A percentile compares a stretch with the other conserved stretches of the same genome.
Evolutionary conservation across 2,888 invertebrate species (phyloP).

Genomic region (Blastobasis adustella): DNA sequence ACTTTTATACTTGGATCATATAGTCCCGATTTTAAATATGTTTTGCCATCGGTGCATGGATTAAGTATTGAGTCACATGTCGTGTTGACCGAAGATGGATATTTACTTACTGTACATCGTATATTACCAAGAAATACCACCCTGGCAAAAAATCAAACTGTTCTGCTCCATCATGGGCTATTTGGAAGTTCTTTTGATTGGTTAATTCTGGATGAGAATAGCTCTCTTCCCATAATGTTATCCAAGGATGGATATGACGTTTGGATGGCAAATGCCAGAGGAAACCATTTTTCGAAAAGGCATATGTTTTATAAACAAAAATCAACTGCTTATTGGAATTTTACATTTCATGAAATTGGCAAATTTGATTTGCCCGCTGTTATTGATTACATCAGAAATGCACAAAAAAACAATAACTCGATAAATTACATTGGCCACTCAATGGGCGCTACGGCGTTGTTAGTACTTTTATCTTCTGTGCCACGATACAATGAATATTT

Average conservation of each 20-base stretch:
- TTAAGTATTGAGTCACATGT: constrained; percentile 40
- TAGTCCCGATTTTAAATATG: background rate
- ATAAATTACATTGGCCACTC: constrained; percentile 54
- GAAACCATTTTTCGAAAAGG: constrained; percentile 49
- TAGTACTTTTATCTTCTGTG: constrained; percentile 39
- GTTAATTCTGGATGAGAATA: constrained; percentile 45
- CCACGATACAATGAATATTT: constrained; percentile 42
- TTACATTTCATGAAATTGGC: constrained; percentile 55
- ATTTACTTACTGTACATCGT: constrained; percentile 45
- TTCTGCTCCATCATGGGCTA: constrained; percentile 51
- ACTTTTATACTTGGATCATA: too few relatives aligned
- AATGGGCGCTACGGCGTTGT: constrained; percentile 49
- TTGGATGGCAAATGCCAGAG: constrained; percentile 74
- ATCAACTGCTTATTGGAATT: constrained; percentile 40
- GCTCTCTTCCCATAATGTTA: constrained; percentile 60
- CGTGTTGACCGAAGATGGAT: constrained; percentile 45
- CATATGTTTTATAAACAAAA: constrained; percentile 29
- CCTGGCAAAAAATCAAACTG: constrained; percentile 22
- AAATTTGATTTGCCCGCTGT: constrained; percentile 43
- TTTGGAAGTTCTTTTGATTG: constrained; percentile 58
- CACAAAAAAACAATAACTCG: constrained; percentile 27
- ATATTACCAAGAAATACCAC: constrained; percentile 16
- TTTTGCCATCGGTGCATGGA: constrained; percentile 25
- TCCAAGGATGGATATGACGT: constrained; percentile 73
- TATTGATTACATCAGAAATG: constrained; percentile 39